A percentile compares a stretch with the other conserved stretches of the same genome.
Conservation (phyloP, 2,113 vertebrate genomes). For the Martes martes region DNA sequence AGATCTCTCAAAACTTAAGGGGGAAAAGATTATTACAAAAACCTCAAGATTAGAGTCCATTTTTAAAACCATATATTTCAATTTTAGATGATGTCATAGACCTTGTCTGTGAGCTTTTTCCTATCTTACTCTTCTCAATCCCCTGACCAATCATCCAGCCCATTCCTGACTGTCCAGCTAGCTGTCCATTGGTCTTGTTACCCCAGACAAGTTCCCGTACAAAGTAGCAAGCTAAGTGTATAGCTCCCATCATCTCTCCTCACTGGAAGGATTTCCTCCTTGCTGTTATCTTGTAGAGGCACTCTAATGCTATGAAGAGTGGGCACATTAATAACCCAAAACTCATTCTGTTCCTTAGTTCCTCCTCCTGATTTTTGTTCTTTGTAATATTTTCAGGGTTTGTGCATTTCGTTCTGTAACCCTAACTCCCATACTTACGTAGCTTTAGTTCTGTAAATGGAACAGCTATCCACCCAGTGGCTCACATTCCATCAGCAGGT, state of each 20-base stretch:
- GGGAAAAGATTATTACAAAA: not conserved
- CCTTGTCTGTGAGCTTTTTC: slow-evolving; percentile 24
- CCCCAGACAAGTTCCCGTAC: not conserved
- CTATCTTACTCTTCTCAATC: not conserved
- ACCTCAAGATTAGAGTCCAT: not conserved
- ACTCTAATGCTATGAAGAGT: not conserved
- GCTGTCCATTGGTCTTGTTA: not conserved
- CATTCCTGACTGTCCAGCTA: not conserved
- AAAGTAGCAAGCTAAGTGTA: not conserved
- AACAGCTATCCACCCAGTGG: not conserved
- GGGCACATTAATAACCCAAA: not conserved
- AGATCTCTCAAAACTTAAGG: not conserved
- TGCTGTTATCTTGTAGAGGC: not conserved
- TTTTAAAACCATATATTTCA: not conserved
- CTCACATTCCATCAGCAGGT: not conserved
- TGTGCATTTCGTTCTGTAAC: not conserved
- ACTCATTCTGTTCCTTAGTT: not conserved
- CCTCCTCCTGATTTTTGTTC: not conserved
- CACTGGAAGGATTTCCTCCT: not conserved
- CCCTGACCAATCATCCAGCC: not conserved
- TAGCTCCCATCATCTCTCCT: not conserved
- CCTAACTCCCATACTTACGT: not conserved
- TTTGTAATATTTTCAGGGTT: not conserved
- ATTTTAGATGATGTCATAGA: not conserved
- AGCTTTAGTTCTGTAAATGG: not conserved